Conservation (phyloP, 2,888 invertebrate species). For the Cephus runcator region DNA sequence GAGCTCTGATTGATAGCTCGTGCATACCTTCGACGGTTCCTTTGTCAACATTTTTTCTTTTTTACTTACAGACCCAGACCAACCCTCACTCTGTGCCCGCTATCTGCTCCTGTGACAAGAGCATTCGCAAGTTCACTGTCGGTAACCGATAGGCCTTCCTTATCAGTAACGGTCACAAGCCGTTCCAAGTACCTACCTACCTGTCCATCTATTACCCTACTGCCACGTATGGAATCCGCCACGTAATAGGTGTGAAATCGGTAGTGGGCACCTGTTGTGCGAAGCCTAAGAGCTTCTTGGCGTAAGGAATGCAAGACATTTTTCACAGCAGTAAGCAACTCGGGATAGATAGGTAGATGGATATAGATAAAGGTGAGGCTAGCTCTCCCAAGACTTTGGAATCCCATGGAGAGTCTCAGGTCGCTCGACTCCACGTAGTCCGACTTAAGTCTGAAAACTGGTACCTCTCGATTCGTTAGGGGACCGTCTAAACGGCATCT, state of each 20-base stretch:
- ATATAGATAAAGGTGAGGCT: not conserved
- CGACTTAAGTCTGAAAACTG: not conserved
- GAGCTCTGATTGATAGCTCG: constrained; percentile 31
- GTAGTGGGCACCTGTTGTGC: not conserved
- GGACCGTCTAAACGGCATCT: constrained; percentile 55
- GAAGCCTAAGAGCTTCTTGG: not conserved
- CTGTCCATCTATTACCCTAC: not conserved
- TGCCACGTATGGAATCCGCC: not conserved
- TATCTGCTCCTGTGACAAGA: not conserved
- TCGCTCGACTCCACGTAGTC: not conserved
- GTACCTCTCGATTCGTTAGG: constrained; percentile 49
- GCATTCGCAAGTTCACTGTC: not conserved
- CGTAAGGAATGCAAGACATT: not conserved
- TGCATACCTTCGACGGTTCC: constrained; percentile 17
- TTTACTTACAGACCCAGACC: not conserved
- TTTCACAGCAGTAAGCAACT: not conserved
- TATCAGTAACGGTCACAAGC: not conserved
- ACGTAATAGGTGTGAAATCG: not conserved
- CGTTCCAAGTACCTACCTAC: not conserved
- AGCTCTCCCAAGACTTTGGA: not conserved
- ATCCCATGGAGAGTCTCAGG: not conserved
- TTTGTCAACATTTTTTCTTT: not conserved
- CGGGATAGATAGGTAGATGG: not conserved
- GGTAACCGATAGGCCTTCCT: not conserved
- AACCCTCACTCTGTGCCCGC: not conserved